Evolutionary conservation across 2,888 invertebrate genomes (phyloP).

Genomic region (Selenia dentaria): DNA sequence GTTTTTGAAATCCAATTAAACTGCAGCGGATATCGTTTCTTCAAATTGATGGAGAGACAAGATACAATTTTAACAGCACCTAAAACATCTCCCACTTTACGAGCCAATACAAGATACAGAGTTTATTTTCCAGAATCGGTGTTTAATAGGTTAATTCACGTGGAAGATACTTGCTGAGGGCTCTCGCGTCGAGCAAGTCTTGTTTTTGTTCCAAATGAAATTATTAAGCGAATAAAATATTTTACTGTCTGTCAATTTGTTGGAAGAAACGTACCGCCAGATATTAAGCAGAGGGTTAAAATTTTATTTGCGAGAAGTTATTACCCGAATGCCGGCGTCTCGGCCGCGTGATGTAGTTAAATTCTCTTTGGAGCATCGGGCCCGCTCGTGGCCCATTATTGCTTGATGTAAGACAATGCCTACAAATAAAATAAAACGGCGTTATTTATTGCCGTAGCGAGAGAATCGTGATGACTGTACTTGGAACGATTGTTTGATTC

Average conservation of each 20-base stretch:
- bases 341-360: constrained; percentile 55
- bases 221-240: constrained; percentile 82
- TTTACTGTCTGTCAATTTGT: constrained; percentile 83
- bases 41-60: constrained; percentile 16
- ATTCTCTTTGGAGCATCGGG: constrained; percentile 58
- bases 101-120: constrained; percentile 54
- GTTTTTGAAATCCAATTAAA: background rate
- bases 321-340: constrained; percentile 54
- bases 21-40: background rate
- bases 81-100: constrained; percentile 55
- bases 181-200: constrained; percentile 42
- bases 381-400: constrained; percentile 62
- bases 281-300: constrained; percentile 83
- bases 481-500: constrained; percentile 36
- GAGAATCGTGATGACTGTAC: constrained; percentile 39
- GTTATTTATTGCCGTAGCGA: constrained; percentile 63
- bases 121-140: constrained; percentile 68
- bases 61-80: constrained; percentile 38
- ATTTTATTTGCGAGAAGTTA: constrained; percentile 79
- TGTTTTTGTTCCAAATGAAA: constrained; percentile 82
- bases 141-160: constrained; percentile 80
- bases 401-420: constrained; percentile 71
- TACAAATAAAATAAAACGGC: constrained; percentile 67
- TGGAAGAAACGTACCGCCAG: constrained; percentile 66
- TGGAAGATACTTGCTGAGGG: constrained; percentile 72